A percentile compares a stretch with the other conserved stretches of the same genome.
Evolutionary conservation across 2,888 invertebrate genomes (phyloP).

Genomic region (Acanthopleura granulata): DNA sequence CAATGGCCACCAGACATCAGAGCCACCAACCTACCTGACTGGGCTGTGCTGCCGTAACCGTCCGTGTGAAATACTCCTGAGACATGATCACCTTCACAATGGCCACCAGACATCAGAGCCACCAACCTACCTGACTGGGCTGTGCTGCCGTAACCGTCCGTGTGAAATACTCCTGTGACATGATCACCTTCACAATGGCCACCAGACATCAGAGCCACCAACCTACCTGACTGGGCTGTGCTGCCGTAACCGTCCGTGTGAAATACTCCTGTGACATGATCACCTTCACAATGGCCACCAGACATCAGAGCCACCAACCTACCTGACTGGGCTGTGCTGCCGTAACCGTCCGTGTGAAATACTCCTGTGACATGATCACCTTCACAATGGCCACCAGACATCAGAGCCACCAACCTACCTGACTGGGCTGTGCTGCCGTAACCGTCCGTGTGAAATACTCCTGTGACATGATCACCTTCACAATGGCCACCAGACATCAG

Average conservation of each 20-base stretch:
- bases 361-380: conserved; percentile 72
- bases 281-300: conserved; percentile 73
- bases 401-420: conserved; percentile 74
- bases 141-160: conserved; percentile 72
- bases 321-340: conserved; percentile 75
- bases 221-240: conserved; percentile 74
- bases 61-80: conserved; percentile 71
- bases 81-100: conserved; percentile 74
- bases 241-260: conserved; percentile 71
- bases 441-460: conserved; percentile 73
- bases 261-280: conserved; percentile 74
- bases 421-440: conserved; percentile 73
- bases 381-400: conserved; percentile 73
- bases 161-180: conserved; percentile 73
- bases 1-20: conserved; percentile 62
- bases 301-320: conserved; percentile 70
- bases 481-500: conserved; percentile 73
- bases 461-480: conserved; percentile 72
- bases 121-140: conserved; percentile 71
- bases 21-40: conserved; percentile 70
- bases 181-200: conserved; percentile 72
- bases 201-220: conserved; percentile 73
- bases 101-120: conserved; percentile 73
- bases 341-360: conserved; percentile 72
- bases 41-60: conserved; percentile 73